phyloP scores from a whole-genome alignment of 2,113 vertebrate species.

The Pelusios castaneus region DNA sequence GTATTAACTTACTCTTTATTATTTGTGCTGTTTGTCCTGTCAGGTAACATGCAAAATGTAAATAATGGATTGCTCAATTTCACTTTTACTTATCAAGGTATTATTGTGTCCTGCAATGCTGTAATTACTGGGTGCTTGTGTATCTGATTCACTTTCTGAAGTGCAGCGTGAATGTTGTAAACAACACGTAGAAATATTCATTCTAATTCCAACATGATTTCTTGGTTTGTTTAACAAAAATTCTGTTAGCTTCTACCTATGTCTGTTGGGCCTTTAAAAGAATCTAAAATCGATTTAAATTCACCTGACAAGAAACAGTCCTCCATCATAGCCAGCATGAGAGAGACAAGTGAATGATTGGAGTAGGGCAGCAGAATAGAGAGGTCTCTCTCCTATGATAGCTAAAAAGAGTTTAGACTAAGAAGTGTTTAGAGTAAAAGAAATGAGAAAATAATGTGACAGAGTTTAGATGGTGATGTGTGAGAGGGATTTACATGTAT shows the following conservation, averaged over 20 bases:
- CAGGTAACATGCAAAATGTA: no score
- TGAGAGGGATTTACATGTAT: background rate
- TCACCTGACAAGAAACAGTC: rapidly evolving
- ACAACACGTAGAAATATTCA: background rate
- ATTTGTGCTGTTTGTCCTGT: no score
- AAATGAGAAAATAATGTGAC: background rate
- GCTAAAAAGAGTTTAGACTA: background rate
- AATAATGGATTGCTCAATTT: no score
- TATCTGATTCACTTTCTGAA: background rate
- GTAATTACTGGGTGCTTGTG: background rate
- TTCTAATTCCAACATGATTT: no score
- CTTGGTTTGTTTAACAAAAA: background rate
- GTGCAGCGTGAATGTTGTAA: background rate
- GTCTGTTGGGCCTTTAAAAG: background rate
- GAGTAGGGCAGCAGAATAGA: rapidly evolving
- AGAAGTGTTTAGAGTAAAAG: background rate
- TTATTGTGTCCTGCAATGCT: background rate
- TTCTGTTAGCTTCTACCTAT: background rate
- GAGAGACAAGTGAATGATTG: background rate
- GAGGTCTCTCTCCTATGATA: background rate
- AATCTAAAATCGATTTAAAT: rapidly evolving
- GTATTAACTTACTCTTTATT: background rate
- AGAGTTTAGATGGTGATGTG: background rate
- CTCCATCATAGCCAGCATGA: rapidly evolving
- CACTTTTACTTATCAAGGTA: background rate